Evolutionary conservation across 2,888 invertebrate species (phyloP).

Genomic region (Hofmannophila pseudospretella): DNA sequence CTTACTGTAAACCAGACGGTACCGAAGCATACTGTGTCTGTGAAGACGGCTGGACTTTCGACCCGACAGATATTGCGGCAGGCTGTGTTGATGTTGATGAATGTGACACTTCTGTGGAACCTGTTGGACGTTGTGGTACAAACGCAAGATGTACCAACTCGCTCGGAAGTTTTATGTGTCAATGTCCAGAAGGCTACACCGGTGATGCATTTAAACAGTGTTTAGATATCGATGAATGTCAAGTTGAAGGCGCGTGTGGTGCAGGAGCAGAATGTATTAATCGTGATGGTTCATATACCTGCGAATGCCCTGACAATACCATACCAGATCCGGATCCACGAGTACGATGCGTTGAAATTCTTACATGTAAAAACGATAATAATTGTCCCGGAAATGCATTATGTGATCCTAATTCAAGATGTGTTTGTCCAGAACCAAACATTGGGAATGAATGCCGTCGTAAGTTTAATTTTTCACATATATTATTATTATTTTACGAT

Average conservation of each 20-base stretch:
- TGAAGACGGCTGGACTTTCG: constrained; percentile 95
- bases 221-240: constrained; percentile 90
- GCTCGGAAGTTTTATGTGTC: constrained; percentile 87
- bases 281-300: constrained; percentile 85
- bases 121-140: constrained; percentile 89
- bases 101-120: constrained; percentile 87
- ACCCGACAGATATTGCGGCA: constrained; percentile 91
- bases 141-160: constrained; percentile 89
- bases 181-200: constrained; percentile 90
- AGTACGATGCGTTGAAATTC: constrained; percentile 88
- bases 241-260: constrained; percentile 84
- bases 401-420: constrained; percentile 87
- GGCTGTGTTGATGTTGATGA: constrained; percentile 96
- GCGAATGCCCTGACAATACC: constrained; percentile 89
- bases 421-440: constrained; percentile 94
- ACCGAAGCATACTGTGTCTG: constrained; percentile 94
- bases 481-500: background rate
- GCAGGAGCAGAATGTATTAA: constrained; percentile 89
- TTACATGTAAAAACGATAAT: constrained; percentile 84
- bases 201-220: constrained; percentile 91
- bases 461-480: constrained; percentile 70
- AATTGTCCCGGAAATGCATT: constrained; percentile 94
- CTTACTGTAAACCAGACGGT: constrained; percentile 92
- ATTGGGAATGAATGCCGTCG: constrained; percentile 94
- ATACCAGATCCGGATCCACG: constrained; percentile 91